Percentiles rank a stretch among this genome's conserved stretches.
Conservation (phyloP, 1,140 invertebrate genomes). For the Ceratina australensis region DNA sequence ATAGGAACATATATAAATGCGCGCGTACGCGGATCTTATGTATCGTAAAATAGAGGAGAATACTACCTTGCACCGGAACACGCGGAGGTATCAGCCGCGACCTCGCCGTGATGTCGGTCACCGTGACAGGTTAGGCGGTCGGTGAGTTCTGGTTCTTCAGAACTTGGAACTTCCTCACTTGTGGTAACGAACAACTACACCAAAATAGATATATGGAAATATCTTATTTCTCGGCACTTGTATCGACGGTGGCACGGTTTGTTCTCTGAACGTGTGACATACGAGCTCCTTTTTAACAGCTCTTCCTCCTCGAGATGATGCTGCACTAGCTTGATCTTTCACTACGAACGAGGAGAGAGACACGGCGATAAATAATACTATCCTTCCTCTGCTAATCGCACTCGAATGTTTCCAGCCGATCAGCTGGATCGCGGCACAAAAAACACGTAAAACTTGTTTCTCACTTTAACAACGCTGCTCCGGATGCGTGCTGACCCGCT, state of each 20-base stretch:
- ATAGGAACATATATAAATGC: neutral
- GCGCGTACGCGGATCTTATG: conserved; percentile 5
- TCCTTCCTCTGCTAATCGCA: conserved; percentile 25
- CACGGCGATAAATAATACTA: conserved; percentile 22
- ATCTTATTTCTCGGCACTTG: conserved; percentile 44
- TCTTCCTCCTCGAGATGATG: conserved; percentile 8
- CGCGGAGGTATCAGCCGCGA: conserved; percentile 53
- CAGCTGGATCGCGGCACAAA: conserved; percentile 46
- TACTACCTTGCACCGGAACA: conserved; percentile 62
- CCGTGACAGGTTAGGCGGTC: conserved; percentile 50
- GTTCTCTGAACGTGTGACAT: conserved; percentile 21
- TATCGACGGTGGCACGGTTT: conserved; percentile 24
- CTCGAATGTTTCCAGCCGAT: conserved; percentile 34
- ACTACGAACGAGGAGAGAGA: conserved; percentile 1
- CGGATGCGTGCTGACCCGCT: conserved; percentile 49
- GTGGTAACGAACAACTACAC: conserved; percentile 43
- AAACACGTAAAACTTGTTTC: conserved; percentile 42
- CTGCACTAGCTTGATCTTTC: conserved; percentile 38
- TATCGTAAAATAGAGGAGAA: conserved; percentile 37
- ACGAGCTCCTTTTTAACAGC: conserved; percentile 13
- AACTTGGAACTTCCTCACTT: conserved; percentile 40
- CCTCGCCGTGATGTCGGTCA: conserved; percentile 61
- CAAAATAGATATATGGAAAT: conserved; percentile 25
- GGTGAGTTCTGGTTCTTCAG: conserved; percentile 32
- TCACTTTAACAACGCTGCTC: conserved; percentile 48